phyloP scores from a whole-genome alignment of 2,888 invertebrate genomes.

The Pinctada fucata region DNA sequence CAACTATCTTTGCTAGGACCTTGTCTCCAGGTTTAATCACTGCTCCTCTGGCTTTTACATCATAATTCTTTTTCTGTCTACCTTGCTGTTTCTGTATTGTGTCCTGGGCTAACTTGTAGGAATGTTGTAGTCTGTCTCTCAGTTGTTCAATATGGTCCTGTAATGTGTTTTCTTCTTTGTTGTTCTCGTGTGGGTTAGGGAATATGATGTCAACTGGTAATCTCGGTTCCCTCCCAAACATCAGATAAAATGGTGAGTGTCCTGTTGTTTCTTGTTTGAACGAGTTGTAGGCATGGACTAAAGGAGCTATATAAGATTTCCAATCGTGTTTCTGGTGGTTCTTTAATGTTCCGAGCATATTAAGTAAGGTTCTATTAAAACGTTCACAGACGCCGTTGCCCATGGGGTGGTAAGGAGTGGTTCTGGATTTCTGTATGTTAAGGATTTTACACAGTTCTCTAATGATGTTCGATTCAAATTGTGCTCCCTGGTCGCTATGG shows the following conservation, averaged over 20 bases:
- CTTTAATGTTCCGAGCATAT: constrained; percentile 12
- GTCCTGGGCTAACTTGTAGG: constrained; percentile 7
- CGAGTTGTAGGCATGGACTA: constrained; percentile 20
- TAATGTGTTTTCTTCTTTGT: too few relatives aligned
- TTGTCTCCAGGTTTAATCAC: not conserved
- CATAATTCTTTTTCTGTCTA: not conserved
- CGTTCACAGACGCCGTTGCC: not conserved
- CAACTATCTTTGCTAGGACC: not conserved
- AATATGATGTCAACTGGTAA: constrained; percentile 7
- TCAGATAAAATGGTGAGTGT: not conserved
- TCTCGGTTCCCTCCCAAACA: constrained; percentile 16
- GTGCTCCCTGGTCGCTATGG: too few relatives aligned
- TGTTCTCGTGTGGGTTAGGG: too few relatives aligned
- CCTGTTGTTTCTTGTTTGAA: not conserved
- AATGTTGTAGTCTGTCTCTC: not conserved
- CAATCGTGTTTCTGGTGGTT: constrained; percentile 1
- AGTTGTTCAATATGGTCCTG: too few relatives aligned
- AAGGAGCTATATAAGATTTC: not conserved
- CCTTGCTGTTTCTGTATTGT: not conserved
- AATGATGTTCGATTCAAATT: too few relatives aligned
- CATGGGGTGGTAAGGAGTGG: constrained; percentile 17
- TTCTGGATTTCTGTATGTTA: not conserved
- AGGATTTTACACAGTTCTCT: not conserved
- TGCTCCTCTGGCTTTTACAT: not conserved
- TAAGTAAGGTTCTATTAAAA: not conserved